Evolutionary conservation across 2,113 vertebrate species (phyloP).

Genomic region (Mionectes macconnelli): DNA sequence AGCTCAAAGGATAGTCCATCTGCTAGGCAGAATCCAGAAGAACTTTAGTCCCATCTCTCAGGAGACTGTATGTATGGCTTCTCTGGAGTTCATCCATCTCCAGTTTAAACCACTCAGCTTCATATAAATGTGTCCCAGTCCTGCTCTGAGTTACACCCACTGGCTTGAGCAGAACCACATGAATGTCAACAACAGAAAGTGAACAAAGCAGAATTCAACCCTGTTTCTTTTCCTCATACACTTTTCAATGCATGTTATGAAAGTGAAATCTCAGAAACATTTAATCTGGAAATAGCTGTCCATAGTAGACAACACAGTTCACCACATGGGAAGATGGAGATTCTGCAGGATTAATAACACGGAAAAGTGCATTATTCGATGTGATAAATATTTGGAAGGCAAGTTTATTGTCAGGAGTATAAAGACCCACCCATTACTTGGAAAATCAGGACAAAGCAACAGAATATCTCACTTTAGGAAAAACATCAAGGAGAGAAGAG

Average conservation of each 20-base stretch:
- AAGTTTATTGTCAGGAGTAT: slow-evolving; percentile 66
- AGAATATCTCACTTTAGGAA: slow-evolving; percentile 64
- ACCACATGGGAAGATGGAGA: slow-evolving; percentile 55
- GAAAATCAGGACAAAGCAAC: slow-evolving; percentile 65
- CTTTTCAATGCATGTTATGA: not conserved
- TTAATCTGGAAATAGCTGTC: slow-evolving; percentile 18
- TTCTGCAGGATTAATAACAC: slow-evolving; percentile 51
- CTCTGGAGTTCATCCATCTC: not conserved
- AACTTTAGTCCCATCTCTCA: not conserved
- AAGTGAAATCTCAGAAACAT: not conserved
- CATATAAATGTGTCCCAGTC: not conserved
- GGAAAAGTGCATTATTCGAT: slow-evolving; percentile 57
- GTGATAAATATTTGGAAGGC: slow-evolving; percentile 71
- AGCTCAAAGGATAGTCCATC: not conserved
- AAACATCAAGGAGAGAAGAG: slow-evolving; percentile 60
- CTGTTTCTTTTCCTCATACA: not conserved
- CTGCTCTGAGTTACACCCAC: not conserved
- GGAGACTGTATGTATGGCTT: not conserved
- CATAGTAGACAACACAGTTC: not conserved
- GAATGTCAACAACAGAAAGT: not conserved
- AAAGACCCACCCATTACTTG: slow-evolving; percentile 70
- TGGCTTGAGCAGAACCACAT: not conserved
- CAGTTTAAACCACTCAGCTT: not conserved
- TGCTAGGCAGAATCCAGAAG: not conserved
- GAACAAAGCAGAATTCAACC: not conserved